Percentiles rank a stretch among this genome's conserved stretches.
phyloP scores from a whole-genome alignment of 2,113 vertebrate species.

The Blennius ocellaris region DNA sequence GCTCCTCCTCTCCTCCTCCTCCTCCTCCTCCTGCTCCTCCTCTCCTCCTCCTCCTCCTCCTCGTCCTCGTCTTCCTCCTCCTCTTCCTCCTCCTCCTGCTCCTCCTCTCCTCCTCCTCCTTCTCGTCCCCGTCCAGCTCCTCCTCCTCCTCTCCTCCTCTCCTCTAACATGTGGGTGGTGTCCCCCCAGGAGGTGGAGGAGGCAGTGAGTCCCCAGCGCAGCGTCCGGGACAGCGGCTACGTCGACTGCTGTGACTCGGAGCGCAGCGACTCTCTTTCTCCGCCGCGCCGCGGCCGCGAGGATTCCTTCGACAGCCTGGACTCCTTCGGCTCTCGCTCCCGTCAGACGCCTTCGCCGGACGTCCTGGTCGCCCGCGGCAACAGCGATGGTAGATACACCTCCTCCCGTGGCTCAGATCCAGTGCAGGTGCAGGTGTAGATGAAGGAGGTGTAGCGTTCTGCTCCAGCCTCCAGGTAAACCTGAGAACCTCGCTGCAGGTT shows the following conservation, averaged over 20 bases:
- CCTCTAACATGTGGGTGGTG: no score
- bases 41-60: no score
- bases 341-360: slow-evolving; percentile 96
- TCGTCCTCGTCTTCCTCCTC: no score
- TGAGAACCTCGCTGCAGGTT: no score
- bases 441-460: slow-evolving; percentile 52
- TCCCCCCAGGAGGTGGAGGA: no score
- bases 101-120: no score
- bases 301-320: slow-evolving; percentile 99
- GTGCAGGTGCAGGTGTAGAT: slow-evolving; percentile 42
- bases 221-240: slow-evolving; percentile 96
- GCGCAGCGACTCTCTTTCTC: slow-evolving; percentile 95
- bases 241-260: slow-evolving; percentile 98
- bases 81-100: no score
- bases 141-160: no score
- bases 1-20: no score
- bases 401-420: neutral
- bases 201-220: slow-evolving; percentile 92
- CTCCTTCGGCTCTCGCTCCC: slow-evolving; percentile 96
- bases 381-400: slow-evolving; percentile 89
- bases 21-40: no score
- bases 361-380: slow-evolving; percentile 91
- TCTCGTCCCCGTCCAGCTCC: no score
- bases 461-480: neutral
- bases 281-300: slow-evolving; percentile 92